These are phyloP conservation scores for Oryzias woworae DNA, from an alignment of 2,113 vertebrate genomes.

Conservation along the genomic window DNA sequence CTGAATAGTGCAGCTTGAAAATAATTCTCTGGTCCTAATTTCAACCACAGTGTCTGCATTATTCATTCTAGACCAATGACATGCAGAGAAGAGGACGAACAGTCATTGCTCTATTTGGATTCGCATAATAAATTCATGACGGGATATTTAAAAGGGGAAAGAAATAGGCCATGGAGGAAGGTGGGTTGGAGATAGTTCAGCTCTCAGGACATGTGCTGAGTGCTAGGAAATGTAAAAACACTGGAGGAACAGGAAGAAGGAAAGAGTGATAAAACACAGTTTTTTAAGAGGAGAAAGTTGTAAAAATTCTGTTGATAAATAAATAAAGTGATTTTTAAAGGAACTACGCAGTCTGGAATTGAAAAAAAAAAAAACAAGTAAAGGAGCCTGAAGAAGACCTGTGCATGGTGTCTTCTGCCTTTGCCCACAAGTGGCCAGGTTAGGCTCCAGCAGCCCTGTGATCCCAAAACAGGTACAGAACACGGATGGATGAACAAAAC, in stretches of 20 bases:
- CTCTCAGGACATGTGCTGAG: constrained; percentile 22
- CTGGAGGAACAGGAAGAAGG: constrained; percentile 8
- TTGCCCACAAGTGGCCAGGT: too few species aligned
- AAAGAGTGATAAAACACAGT: constrained; percentile 2
- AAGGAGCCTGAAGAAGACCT: background rate
- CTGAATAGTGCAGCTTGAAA: constrained; percentile 49
- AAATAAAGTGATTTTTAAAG: background rate
- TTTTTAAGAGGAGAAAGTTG: background rate
- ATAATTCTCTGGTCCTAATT: constrained; percentile 66
- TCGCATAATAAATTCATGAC: constrained; percentile 75
- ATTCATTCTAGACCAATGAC: constrained; percentile 71
- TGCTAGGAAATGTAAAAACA: constrained; percentile 21
- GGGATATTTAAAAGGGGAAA: constrained; percentile 48
- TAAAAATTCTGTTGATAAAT: constrained; percentile 6
- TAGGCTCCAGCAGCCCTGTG: too few species aligned
- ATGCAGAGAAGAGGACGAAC: constrained; percentile 61
- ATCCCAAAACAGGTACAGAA: too few species aligned
- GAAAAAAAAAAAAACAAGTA: background rate
- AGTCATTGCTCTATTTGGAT: constrained; percentile 72
- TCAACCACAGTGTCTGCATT: constrained; percentile 62
- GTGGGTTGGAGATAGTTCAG: background rate
- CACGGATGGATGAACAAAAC: too few species aligned
- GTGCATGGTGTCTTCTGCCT: too few species aligned
- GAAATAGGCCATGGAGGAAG: constrained; percentile 11
- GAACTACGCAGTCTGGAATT: background rate